A percentile compares a stretch with the other conserved stretches of the same genome.
These are phyloP conservation scores for Polydrusus tereticollis DNA, from an alignment of 2,888 invertebrate species.

Conservation along the genomic window DNA sequence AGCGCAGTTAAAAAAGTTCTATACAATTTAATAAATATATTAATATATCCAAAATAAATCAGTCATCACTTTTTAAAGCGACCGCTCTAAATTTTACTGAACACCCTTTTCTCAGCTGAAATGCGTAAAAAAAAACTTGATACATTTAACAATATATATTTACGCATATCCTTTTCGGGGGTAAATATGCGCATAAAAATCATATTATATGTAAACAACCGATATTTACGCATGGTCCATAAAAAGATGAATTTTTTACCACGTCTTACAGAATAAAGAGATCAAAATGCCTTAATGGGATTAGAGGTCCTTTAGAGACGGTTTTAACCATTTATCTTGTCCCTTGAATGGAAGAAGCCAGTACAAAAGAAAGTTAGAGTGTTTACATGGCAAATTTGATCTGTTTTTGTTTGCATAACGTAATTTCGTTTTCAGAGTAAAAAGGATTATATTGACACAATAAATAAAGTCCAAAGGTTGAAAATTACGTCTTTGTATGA, in stretches of 20 bases:
- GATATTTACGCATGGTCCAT: neutral
- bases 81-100: too few relatives aligned
- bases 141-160: too few relatives aligned
- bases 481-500: too few relatives aligned
- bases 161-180: too few relatives aligned
- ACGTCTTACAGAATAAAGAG: conserved; percentile 7
- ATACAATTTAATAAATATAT: too few relatives aligned
- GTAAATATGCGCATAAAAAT: neutral
- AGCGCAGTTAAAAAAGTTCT: too few relatives aligned
- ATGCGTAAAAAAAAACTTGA: too few relatives aligned
- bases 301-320: conserved; percentile 10
- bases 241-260: neutral
- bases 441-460: neutral
- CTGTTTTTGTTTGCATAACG: conserved; percentile 2
- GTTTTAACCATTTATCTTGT: conserved; percentile 6
- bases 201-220: neutral
- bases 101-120: too few relatives aligned
- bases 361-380: conserved; percentile 7
- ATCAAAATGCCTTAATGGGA: neutral
- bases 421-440: neutral
- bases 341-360: neutral
- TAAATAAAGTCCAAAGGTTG: neutral
- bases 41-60: neutral
- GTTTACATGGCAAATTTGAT: conserved; percentile 8
- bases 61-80: neutral